Conservation (phyloP, 1,140 invertebrate species). For the Brachionus rubens region DNA sequence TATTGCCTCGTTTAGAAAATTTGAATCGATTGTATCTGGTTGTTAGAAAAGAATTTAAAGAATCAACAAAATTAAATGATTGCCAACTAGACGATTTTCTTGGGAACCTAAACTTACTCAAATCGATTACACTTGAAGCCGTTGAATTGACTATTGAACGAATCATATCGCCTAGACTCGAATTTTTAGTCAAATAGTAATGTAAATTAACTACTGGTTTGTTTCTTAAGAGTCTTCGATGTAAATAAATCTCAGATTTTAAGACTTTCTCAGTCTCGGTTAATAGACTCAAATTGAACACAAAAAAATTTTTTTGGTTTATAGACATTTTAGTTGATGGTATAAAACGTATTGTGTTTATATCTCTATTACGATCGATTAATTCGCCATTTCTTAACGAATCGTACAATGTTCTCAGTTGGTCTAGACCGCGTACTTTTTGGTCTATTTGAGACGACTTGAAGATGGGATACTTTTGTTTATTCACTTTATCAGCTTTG, state of each 20-base stretch:
- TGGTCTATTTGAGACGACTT: conserved; percentile 12
- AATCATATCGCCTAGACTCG: neutral
- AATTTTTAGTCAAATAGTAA: neutral
- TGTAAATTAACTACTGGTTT: conserved; percentile 13
- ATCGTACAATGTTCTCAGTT: conserved; percentile 16
- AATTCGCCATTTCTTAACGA: neutral
- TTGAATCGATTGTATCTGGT: conserved; percentile 15
- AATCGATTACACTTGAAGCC: conserved; percentile 15
- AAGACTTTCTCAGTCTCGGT: neutral
- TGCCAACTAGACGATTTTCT: neutral
- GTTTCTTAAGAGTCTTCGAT: neutral
- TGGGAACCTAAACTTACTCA: neutral
- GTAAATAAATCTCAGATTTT: neutral
- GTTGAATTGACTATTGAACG: neutral
- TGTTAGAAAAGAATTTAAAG: neutral
- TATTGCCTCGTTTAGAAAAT: neutral
- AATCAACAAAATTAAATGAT: conserved; percentile 1
- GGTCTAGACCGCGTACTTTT: neutral
- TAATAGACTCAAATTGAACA: conserved; percentile 2
- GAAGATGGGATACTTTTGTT: neutral
- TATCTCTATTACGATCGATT: neutral
- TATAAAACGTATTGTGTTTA: conserved; percentile 14
- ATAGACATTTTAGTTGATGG: neutral
- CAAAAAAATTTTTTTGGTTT: neutral
- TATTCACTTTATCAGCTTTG: neutral